Base-by-base conservation (phyloP, 2,888 invertebrate genomes). In the Alentia gelatinosa region DNA sequence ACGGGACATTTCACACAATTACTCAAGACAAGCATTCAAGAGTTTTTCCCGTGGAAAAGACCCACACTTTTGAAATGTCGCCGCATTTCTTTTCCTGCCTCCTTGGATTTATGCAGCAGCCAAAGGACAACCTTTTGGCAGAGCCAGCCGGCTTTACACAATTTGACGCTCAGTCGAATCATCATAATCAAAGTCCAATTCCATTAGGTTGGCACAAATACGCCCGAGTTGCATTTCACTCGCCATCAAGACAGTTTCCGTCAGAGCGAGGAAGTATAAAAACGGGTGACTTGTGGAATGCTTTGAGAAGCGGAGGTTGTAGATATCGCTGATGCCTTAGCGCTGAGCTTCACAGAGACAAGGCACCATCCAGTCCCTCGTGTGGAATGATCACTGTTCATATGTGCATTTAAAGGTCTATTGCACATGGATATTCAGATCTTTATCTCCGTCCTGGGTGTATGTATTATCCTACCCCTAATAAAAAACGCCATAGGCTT, bases 111-210 rank as follows among this genome's bases (percentile, higher is more conserved):
- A 68, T 68, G 26, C 68, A 30, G 23, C 33, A 30, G 23, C n/a
- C n/a, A 5, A 15, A 30, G 30, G 26, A 26, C 68, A 68, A 68
- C 68, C 68, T 68, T 68, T 68, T 68, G 30, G 30, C 68, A 30
- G 1, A 26, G 68, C 26, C 26, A 30, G 26, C 30, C 30, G 33
- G 68, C 1, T 30, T 26, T 68, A 3, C 30, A 26, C 68, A 68
- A 68, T 68, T 68, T 68, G 68, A 26, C 68, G 33, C 68, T 68
- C 5, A 30, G 3, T 68, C 30, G 30, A 19, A 30, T 30, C 12
- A 26, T 26, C 68, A 68, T 68, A 68, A 68, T 68, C 68, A 68
- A 68, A 56, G 56, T 56, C 56, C 56, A 56, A 56, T 56, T 56
- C 56, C 56, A 56, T 56, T 56, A 56, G 56, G 19, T n/a, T 3